These are phyloP conservation scores for Labeo rohita DNA, from an alignment of 2,113 vertebrate species.

Conservation along the genomic window DNA sequence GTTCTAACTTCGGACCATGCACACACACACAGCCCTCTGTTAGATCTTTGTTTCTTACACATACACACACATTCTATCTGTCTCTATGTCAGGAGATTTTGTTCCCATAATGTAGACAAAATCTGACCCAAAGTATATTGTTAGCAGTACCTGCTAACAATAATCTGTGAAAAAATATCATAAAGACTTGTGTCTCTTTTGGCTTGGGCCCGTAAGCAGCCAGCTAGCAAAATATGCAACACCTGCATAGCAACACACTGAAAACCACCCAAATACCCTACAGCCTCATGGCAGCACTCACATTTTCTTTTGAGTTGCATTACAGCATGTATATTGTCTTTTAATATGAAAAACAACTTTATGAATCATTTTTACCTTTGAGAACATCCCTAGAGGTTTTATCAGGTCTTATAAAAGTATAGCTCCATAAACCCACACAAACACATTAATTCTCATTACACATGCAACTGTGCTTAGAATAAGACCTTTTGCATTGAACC, in stretches of 20 bases:
- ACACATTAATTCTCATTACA: constrained; percentile 19
- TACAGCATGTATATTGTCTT: not conserved
- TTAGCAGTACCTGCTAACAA: not conserved
- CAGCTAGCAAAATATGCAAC: too few species aligned
- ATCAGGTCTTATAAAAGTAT: not conserved
- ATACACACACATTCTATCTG: not conserved
- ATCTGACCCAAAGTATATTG: not conserved
- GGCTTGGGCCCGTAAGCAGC: not conserved
- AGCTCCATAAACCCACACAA: constrained; percentile 21
- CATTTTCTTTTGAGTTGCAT: not conserved
- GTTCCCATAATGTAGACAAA: not conserved
- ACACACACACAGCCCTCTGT: not conserved
- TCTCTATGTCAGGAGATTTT: not conserved
- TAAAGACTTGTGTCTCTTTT: not conserved
- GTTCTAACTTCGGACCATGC: not conserved
- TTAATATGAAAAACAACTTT: not conserved
- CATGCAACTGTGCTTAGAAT: not conserved
- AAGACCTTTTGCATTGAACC: not conserved
- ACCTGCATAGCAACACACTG: not conserved
- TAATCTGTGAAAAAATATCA: not conserved
- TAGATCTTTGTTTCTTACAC: not conserved
- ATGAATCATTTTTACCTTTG: not conserved
- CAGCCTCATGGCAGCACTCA: not conserved
- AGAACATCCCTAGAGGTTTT: not conserved
- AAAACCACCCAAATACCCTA: not conserved